Conservation (phyloP, 2,888 invertebrate genomes). For the Iselma pallidipennis region DNA sequence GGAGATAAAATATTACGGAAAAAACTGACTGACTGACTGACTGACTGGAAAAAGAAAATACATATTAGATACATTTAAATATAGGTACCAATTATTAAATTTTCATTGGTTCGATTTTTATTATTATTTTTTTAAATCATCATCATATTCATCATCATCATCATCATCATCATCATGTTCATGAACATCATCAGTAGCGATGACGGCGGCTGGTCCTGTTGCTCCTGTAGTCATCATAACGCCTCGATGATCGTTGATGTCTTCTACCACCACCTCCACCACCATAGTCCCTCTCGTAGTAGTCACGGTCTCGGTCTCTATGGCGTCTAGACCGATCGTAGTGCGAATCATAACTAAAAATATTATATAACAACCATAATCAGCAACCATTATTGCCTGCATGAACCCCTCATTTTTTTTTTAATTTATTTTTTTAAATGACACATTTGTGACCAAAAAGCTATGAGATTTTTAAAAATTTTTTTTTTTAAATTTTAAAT, state of each 20-base stretch:
- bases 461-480: slow-evolving; percentile 22
- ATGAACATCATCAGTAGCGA: slow-evolving; percentile 37
- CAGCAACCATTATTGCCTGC: slow-evolving; percentile 9
- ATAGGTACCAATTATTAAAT: background rate
- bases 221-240: slow-evolving; percentile 47
- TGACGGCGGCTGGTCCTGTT: slow-evolving; percentile 39
- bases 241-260: slow-evolving; percentile 42
- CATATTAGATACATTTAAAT: background rate
- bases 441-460: slow-evolving; percentile 28
- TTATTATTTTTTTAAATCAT: background rate
- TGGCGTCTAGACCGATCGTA: slow-evolving; percentile 46
- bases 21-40: background rate
- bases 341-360: slow-evolving; percentile 52
- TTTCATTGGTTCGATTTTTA: background rate
- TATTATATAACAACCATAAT: slow-evolving; percentile 34
- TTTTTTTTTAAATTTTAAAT: background rate
- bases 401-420: background rate
- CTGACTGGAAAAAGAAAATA: background rate
- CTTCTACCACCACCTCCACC: slow-evolving; percentile 39
- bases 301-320: slow-evolving; percentile 47
- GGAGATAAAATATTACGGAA: background rate
- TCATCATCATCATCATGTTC: background rate
- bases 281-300: slow-evolving; percentile 48
- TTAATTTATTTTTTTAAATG: slow-evolving; percentile 1
- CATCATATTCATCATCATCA: background rate